Evolutionary conservation across 2,888 invertebrate genomes (phyloP), one percentile per base, ranked within the genome.

Genomic region (Platycheirus rosarum): DNA sequence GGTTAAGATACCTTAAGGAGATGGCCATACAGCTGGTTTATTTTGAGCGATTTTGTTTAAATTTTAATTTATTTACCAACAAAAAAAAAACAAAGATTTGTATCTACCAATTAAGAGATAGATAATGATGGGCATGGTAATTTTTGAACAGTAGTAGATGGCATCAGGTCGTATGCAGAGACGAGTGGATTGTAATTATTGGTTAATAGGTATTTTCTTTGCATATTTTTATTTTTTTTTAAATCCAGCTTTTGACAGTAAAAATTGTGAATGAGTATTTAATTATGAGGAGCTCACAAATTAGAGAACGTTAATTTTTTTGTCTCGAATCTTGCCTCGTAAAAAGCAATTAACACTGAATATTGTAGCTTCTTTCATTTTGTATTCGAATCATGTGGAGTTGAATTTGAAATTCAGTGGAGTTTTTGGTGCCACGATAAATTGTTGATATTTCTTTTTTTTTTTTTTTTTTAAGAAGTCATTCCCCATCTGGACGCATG

Each of bases 71-170:
- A 20, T 35, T 44, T 51, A 26, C 11, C 5, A 40, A 37, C 9
- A 32, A 8, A 65, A 40, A 66, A 46, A 68, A 1, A 13, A 4
- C 14, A 42, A 37, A 51, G 76, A 80, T 80, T 35, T 40, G 32
- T 65, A 80, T 80, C 80, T 70, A 46, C 76, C 60, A 80, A 76
- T 80, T 70, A 76, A 66, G 65, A 70, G 76, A 76, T 80, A 57
- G 75, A 69, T 75, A 57, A 68, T 68, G 57, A 4, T 68, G 57
- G 6, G 14, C 8, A 20, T 11, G 29, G 44, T 62, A 55, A 75
- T 51, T 62, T 46, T 62, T 49, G 26, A 68, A 53, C 65, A 66
- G 70, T 29, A 75, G 70, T 48, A 13, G 7, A 20, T 49, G 14
- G 13, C 16, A 62, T 55, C 55, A 57, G 55, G 40, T 46, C 44